Conservation (phyloP, 1,140 invertebrate genomes). For the Macrobrachium nipponense region DNA sequence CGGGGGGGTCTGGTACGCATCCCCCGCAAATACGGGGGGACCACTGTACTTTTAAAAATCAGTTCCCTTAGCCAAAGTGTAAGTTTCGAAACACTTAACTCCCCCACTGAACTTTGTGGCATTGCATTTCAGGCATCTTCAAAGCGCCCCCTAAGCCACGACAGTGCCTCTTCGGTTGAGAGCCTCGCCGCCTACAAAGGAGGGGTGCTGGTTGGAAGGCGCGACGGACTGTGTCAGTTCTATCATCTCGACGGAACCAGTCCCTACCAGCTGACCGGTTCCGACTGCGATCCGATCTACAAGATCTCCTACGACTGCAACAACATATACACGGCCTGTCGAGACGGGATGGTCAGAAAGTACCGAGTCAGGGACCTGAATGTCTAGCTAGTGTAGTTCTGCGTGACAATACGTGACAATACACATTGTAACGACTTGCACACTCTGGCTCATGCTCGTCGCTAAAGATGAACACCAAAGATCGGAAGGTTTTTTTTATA, state of each 20-base stretch:
- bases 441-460: too few relatives aligned
- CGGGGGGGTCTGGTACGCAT: too few relatives aligned
- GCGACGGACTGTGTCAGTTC: constrained; percentile 75
- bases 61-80: too few relatives aligned
- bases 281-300: constrained; percentile 78
- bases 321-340: constrained; percentile 73
- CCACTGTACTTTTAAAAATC: too few relatives aligned
- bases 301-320: constrained; percentile 72
- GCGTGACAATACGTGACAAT: too few relatives aligned
- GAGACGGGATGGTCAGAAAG: constrained; percentile 73
- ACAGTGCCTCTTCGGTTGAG: constrained; percentile 67
- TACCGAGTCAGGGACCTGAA: constrained; percentile 67
- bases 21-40: too few relatives aligned
- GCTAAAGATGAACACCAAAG: too few relatives aligned
- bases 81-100: neutral
- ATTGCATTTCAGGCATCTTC: constrained; percentile 2
- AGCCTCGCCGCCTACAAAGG: constrained; percentile 68
- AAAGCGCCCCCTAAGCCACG: constrained; percentile 41
- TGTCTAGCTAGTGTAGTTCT: neutral
- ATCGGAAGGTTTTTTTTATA: too few relatives aligned
- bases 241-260: constrained; percentile 68
- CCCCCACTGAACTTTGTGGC: neutral
- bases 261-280: constrained; percentile 75
- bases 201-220: constrained; percentile 71
- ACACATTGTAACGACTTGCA: too few relatives aligned